Evolutionary conservation across 2,113 vertebrate species (phyloP).

Genomic region (Danio rerio): DNA sequence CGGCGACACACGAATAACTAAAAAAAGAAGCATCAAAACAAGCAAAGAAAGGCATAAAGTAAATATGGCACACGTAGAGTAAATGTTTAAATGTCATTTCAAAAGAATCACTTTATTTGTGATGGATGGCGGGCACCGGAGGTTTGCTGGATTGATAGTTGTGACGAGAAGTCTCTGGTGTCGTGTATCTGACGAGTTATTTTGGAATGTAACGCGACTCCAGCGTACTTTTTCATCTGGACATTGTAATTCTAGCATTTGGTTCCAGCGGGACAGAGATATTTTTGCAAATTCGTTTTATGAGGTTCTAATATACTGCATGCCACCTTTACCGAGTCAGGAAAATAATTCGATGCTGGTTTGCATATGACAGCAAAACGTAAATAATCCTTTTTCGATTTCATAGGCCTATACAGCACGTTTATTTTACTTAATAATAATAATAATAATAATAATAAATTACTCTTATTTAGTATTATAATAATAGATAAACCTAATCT

Average conservation of each 20-base stretch:
- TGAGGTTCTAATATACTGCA: conserved; percentile 15
- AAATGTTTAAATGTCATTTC: not conserved
- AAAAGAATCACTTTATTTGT: not conserved
- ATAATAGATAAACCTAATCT: too few species aligned
- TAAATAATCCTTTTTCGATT: too few species aligned
- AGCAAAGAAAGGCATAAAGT: not conserved
- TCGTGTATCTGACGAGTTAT: conserved; percentile 59
- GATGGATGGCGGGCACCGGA: conserved; percentile 33
- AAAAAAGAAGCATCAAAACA: too few species aligned
- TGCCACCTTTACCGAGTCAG: not conserved
- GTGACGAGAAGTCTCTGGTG: conserved; percentile 55
- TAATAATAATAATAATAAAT: too few species aligned
- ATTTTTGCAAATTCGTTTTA: conserved; percentile 47
- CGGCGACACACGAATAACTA: not conserved
- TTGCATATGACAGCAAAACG: not conserved
- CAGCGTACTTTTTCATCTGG: conserved; percentile 60
- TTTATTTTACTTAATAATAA: too few species aligned
- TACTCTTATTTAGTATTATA: too few species aligned
- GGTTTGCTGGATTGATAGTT: conserved; percentile 53
- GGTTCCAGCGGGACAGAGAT: conserved; percentile 45
- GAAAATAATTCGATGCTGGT: not conserved
- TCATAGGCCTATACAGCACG: too few species aligned
- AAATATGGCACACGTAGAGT: not conserved
- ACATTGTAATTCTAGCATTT: conserved; percentile 57
- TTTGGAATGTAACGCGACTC: conserved; percentile 58